A percentile compares a stretch with the other conserved stretches of the same genome.
phyloP scores from a whole-genome alignment of 1,140 invertebrate species.

The Ridgeia piscesae region DNA sequence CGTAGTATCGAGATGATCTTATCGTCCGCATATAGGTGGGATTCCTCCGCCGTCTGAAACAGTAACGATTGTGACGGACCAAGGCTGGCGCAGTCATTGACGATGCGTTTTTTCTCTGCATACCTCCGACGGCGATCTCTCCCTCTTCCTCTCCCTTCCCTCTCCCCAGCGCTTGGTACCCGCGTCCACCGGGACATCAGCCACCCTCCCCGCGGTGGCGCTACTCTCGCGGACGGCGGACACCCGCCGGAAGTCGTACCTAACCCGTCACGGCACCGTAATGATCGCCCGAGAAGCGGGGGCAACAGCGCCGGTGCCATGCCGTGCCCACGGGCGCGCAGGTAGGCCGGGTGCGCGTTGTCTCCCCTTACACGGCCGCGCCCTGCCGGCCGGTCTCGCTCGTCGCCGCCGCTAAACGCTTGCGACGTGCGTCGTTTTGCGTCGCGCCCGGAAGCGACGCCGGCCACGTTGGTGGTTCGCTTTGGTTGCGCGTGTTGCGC shows the following conservation, averaged over 20 bases:
- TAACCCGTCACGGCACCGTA: background rate
- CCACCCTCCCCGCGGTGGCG: background rate
- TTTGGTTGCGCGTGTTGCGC: background rate
- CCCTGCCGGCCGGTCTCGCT: background rate
- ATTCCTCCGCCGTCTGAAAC: background rate
- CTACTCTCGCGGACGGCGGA: background rate
- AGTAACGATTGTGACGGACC: background rate
- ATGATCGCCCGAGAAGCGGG: background rate
- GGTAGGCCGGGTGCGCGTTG: background rate
- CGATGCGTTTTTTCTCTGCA: background rate
- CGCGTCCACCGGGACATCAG: background rate
- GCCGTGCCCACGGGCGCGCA: background rate
- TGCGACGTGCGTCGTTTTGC: background rate
- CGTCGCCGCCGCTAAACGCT: background rate
- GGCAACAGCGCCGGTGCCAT: background rate
- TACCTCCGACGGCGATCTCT: background rate
- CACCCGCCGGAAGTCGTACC: background rate
- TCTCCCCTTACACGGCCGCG: background rate
- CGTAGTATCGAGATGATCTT: background rate
- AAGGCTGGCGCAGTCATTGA: background rate
- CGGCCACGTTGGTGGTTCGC: background rate
- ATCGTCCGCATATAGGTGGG: background rate
- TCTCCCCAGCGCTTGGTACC: background rate
- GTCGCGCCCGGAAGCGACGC: background rate
- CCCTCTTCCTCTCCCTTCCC: too few species aligned